phyloP scores from a whole-genome alignment of 2,113 vertebrate genomes.

The Gallinago jamesoni region DNA sequence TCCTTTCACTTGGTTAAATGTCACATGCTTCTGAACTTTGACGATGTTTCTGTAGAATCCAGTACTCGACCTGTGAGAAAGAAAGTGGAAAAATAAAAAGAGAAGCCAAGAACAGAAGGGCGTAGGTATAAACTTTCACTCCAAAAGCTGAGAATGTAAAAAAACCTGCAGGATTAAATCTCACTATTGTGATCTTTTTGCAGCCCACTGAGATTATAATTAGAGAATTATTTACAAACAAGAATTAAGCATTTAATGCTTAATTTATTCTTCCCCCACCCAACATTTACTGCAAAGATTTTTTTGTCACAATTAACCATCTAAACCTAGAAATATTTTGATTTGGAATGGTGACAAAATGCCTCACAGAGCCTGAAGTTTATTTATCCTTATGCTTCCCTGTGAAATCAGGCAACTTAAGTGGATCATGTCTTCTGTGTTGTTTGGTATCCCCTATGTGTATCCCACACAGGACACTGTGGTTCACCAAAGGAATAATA shows the following conservation, averaged over 20 bases:
- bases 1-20: constrained; percentile 98
- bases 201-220: background rate
- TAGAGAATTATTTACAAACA: background rate
- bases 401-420: background rate
- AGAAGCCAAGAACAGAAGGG: background rate
- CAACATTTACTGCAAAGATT: background rate
- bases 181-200: background rate
- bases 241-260: background rate
- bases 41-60: constrained; percentile 94
- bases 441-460: background rate
- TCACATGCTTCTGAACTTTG: constrained; percentile 95
- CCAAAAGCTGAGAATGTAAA: background rate
- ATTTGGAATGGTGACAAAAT: background rate
- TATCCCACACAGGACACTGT: background rate
- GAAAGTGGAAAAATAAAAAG: background rate
- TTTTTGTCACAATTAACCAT: background rate
- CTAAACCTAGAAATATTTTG: background rate
- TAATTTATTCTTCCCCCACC: background rate
- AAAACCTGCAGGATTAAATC: background rate
- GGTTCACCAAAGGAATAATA: background rate
- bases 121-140: background rate
- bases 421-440: background rate
- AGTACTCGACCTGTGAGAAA: constrained; percentile 78
- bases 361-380: background rate
- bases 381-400: background rate